These are phyloP conservation scores for Amblyjoppa proteus DNA, from an alignment of 2,888 invertebrate genomes.

Conservation along the genomic window DNA sequence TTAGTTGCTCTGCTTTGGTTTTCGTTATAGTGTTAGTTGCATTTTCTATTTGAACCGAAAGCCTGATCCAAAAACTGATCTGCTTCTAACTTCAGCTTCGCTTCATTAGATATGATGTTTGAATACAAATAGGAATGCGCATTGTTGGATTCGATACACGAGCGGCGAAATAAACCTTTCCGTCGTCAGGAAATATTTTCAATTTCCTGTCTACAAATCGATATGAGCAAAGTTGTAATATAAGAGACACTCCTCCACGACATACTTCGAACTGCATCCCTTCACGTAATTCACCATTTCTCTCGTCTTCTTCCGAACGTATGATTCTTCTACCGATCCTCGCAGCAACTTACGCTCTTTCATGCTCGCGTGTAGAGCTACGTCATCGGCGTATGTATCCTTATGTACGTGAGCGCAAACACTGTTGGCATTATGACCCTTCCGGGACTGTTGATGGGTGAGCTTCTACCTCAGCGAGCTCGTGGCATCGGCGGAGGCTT, in stretches of 20 bases:
- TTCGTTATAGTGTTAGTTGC: background rate
- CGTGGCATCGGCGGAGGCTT: conserved; percentile 91
- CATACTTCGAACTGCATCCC: background rate
- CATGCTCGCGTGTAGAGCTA: conserved; percentile 75
- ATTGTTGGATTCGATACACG: background rate
- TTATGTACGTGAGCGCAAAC: conserved; percentile 91
- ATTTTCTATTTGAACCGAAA: background rate
- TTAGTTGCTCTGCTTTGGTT: background rate
- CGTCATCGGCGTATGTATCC: conserved; percentile 86
- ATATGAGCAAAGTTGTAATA: background rate
- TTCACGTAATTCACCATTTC: background rate
- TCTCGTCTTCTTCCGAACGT: conserved; percentile 22
- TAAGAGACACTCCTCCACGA: conserved; percentile 4
- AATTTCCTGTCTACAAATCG: conserved; percentile 46
- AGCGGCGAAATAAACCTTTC: background rate
- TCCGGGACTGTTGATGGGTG: conserved; percentile 91
- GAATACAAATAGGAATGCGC: background rate
- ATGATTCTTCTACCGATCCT: conserved; percentile 2
- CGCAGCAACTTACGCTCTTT: background rate
- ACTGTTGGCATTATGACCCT: conserved; percentile 91
- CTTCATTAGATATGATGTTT: background rate
- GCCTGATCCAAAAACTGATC: background rate
- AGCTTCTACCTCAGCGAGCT: conserved; percentile 90
- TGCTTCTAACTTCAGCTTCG: background rate
- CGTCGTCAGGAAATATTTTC: conserved; percentile 33